Percentiles rank a stretch among this genome's conserved stretches.
Evolutionary conservation across 2,113 vertebrate species (phyloP).

Genomic region (Rhagologus leucostigma): DNA sequence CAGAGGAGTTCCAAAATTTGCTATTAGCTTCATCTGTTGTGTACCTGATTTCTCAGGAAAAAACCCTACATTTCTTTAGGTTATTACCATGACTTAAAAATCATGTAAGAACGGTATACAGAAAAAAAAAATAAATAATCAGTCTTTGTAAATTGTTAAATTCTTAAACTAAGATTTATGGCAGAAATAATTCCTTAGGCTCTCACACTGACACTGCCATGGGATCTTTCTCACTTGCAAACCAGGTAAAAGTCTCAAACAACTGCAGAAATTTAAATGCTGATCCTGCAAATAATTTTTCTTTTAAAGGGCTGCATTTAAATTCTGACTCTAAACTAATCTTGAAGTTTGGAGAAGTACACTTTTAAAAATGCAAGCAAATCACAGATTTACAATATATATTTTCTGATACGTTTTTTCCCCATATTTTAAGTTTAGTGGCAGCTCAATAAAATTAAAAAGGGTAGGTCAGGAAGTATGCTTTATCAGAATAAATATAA

Average conservation of each 20-base stretch:
- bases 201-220: accelerated
- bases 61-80: not conserved
- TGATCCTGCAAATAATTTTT: not conserved
- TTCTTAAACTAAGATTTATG: not conserved
- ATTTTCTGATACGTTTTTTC: not conserved
- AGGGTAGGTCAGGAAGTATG: not conserved
- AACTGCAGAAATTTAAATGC: not conserved
- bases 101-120: not conserved
- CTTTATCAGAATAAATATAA: not conserved
- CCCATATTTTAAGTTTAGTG: not conserved
- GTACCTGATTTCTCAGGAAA: not conserved
- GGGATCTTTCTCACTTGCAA: not conserved
- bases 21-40: not conserved
- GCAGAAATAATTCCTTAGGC: not conserved
- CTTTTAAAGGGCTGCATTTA: not conserved
- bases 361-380: not conserved
- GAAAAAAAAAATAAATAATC: not conserved
- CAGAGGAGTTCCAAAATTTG: not conserved
- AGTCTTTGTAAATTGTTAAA: not conserved
- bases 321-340: not conserved
- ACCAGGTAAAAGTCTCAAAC: not conserved
- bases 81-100: not conserved
- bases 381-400: not conserved
- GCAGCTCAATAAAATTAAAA: not conserved
- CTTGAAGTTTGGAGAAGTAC: not conserved